phyloP scores from a whole-genome alignment of 30 jellyfish, hydroid and myxozoan species.

The Aurelia sp. region DNA sequence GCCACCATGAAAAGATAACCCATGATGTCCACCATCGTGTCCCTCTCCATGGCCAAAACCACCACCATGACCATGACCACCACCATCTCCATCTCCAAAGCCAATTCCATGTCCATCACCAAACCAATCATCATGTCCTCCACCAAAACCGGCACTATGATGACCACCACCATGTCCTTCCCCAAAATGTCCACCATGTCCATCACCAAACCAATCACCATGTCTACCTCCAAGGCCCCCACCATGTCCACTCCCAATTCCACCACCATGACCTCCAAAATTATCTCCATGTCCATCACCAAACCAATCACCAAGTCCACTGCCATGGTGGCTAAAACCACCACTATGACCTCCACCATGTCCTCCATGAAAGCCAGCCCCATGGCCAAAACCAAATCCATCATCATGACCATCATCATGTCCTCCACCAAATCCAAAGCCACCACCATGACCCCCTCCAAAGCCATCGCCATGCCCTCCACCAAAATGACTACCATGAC shows the following conservation, averaged over 20 bases:
- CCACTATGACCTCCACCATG: constrained; percentile 31
- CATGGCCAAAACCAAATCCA: constrained; percentile 52
- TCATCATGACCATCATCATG: constrained; percentile 34
- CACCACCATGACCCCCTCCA: background rate
- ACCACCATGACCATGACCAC: constrained; percentile 2
- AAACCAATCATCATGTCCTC: constrained; percentile 29
- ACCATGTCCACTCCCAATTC: constrained; percentile 26
- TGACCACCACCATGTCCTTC: background rate
- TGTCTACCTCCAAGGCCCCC: constrained; percentile 37
- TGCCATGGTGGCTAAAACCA: constrained; percentile 43
- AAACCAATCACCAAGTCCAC: constrained; percentile 11
- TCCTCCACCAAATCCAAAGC: constrained; percentile 43
- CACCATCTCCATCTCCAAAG: background rate
- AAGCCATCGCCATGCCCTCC: constrained; percentile 21
- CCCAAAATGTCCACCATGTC: background rate
- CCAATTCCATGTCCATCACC: constrained; percentile 6
- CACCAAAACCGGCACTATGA: constrained; percentile 26
- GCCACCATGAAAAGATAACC: constrained; percentile 24
- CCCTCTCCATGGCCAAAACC: constrained; percentile 14
- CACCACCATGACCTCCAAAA: constrained; percentile 18
- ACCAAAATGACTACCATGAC: constrained; percentile 28
- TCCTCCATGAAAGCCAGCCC: constrained; percentile 29
- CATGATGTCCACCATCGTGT: background rate
- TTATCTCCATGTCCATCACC: constrained; percentile 37
- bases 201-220: constrained; percentile 39